Conservation (phyloP, 2,888 invertebrate genomes). For the Tryphoninae sp. region DNA sequence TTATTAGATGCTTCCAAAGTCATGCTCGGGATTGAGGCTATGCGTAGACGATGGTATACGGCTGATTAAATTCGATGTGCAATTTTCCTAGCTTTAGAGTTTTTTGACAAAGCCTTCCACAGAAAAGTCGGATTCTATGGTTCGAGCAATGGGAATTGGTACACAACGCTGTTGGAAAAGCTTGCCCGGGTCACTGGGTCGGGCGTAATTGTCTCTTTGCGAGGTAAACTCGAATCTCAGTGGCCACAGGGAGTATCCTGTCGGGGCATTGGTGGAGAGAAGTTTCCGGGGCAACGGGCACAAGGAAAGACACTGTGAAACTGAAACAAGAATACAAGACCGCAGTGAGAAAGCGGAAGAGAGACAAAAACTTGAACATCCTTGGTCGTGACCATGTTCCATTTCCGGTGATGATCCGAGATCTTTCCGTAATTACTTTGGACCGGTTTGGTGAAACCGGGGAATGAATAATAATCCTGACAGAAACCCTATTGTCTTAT, state of each 20-base stretch:
- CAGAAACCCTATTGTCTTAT: slow-evolving; percentile 28
- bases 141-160: background rate
- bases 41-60: background rate
- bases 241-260: slow-evolving; percentile 20
- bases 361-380: slow-evolving; percentile 37
- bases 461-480: slow-evolving; percentile 33
- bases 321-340: slow-evolving; percentile 34
- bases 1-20: slow-evolving; percentile 11
- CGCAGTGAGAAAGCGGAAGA: background rate
- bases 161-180: slow-evolving; percentile 32
- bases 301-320: slow-evolving; percentile 2
- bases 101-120: background rate
- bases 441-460: slow-evolving; percentile 32
- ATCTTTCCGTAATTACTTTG: slow-evolving; percentile 71
- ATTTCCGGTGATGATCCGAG: slow-evolving; percentile 62
- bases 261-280: slow-evolving; percentile 8
- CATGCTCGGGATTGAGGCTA: slow-evolving; percentile 15
- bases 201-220: slow-evolving; percentile 53
- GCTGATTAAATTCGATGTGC: slow-evolving; percentile 36
- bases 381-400: slow-evolving; percentile 44
- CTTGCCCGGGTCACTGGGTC: slow-evolving; percentile 54
- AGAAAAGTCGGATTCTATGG: slow-evolving; percentile 13
- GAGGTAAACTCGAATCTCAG: slow-evolving; percentile 53
- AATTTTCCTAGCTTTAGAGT: slow-evolving; percentile 29
- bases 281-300: background rate